These are phyloP conservation scores for Camponotus fellah DNA, from an alignment of 2,888 invertebrate species.

Conservation along the genomic window DNA sequence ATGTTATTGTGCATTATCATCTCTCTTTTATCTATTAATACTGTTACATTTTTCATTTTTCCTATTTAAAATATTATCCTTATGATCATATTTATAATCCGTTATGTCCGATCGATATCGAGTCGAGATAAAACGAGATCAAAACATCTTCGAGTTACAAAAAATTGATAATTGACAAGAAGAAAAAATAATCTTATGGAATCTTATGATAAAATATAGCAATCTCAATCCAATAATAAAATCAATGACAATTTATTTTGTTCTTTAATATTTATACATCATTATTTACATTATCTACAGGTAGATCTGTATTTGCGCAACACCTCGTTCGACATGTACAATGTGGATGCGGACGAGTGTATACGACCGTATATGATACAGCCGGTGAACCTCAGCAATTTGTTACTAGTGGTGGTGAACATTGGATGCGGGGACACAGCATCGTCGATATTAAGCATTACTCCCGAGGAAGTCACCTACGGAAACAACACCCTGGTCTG, in stretches of 20 bases:
- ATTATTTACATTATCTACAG: slow-evolving; percentile 63
- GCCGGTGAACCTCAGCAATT: slow-evolving; percentile 92
- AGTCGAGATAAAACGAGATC: too few species aligned
- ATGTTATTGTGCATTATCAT: not conserved
- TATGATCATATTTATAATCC: not conserved
- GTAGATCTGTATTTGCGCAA: slow-evolving; percentile 86
- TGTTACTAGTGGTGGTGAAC: slow-evolving; percentile 93
- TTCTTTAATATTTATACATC: not conserved
- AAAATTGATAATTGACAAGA: not conserved
- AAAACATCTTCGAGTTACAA: not conserved
- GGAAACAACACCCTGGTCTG: slow-evolving; percentile 89
- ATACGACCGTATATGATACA: slow-evolving; percentile 91
- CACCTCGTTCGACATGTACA: slow-evolving; percentile 75
- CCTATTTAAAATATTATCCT: too few species aligned
- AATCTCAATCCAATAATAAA: too few species aligned
- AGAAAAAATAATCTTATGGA: not conserved
- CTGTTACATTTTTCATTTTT: not conserved
- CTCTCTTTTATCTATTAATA: not conserved
- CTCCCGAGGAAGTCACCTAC: slow-evolving; percentile 86
- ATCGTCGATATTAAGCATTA: slow-evolving; percentile 86
- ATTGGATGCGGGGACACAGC: slow-evolving; percentile 87
- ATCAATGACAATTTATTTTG: not conserved
- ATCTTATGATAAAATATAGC: too few species aligned
- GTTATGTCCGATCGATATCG: not conserved
- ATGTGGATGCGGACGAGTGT: slow-evolving; percentile 75